phyloP scores from a whole-genome alignment of 1,140 invertebrate species.

The Drosophila arawakana region DNA sequence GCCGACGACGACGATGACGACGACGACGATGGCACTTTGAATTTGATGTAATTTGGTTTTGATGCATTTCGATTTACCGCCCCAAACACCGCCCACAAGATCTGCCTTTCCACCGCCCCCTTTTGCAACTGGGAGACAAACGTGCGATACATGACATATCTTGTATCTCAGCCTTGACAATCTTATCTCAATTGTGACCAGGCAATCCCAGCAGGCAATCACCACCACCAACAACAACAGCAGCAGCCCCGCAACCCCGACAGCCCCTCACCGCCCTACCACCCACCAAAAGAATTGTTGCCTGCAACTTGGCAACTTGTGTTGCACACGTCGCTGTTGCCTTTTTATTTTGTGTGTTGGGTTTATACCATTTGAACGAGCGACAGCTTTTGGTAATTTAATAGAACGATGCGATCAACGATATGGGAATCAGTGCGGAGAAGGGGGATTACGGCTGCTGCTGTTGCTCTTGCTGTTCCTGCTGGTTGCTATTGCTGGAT shows the following conservation, averaged over 20 bases:
- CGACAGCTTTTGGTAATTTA: slow-evolving; percentile 78
- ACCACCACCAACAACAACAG: slow-evolving; percentile 19
- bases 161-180: slow-evolving; percentile 72
- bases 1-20: slow-evolving; percentile 30
- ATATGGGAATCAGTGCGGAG: slow-evolving; percentile 56
- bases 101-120: slow-evolving; percentile 2
- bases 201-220: slow-evolving; percentile 60
- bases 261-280: neutral
- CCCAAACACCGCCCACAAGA: neutral
- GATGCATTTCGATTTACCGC: slow-evolving; percentile 49
- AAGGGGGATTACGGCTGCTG: slow-evolving; percentile 45
- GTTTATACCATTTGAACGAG: slow-evolving; percentile 54
- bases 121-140: slow-evolving; percentile 34
- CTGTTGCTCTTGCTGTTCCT: slow-evolving; percentile 30
- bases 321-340: slow-evolving; percentile 66
- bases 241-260: slow-evolving; percentile 4
- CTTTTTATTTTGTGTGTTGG: slow-evolving; percentile 42
- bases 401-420: slow-evolving; percentile 79
- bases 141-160: slow-evolving; percentile 82
- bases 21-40: slow-evolving; percentile 49
- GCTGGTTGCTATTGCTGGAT: slow-evolving; percentile 46
- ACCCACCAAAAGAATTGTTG: slow-evolving; percentile 3
- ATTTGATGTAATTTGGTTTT: slow-evolving; percentile 79
- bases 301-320: slow-evolving; percentile 45
- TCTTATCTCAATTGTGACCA: slow-evolving; percentile 83